A percentile compares a stretch with the other conserved stretches of the same genome.
phyloP scores from a whole-genome alignment of 2,797 vertebrate genomes.

The Mionectes olivaceus region DNA sequence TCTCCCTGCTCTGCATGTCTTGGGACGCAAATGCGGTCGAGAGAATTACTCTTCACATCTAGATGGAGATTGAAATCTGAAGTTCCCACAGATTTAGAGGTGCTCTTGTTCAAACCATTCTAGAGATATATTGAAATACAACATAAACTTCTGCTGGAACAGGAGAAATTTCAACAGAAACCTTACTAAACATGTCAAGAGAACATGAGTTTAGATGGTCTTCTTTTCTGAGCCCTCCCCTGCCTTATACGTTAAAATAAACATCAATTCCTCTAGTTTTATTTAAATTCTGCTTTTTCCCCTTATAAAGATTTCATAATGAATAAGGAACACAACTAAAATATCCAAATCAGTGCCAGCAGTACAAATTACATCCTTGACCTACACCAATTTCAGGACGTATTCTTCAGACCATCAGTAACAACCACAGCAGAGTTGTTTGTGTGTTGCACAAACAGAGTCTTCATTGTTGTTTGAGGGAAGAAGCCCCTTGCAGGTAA shows the following conservation, averaged over 20 bases:
- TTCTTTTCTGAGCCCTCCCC: neutral
- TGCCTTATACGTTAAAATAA: neutral
- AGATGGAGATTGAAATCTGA: constrained; percentile 2
- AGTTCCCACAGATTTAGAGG: constrained; percentile 28
- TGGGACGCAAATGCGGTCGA: neutral
- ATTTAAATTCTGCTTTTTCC: neutral
- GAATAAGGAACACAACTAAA: neutral
- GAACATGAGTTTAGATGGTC: neutral
- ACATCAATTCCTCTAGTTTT: neutral
- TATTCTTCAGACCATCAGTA: neutral
- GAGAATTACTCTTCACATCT: constrained; percentile 8
- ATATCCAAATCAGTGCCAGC: neutral
- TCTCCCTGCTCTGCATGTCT: neutral
- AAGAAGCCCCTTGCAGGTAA: neutral
- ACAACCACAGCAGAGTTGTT: neutral
- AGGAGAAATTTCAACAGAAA: neutral
- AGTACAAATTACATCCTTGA: neutral
- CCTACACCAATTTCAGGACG: neutral
- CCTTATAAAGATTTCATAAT: neutral
- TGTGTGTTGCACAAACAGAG: neutral
- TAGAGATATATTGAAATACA: neutral
- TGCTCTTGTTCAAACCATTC: neutral
- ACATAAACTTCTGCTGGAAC: neutral
- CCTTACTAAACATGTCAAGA: neutral
- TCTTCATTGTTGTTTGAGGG: neutral